Evolutionary conservation across 2,113 vertebrate genomes (phyloP), one percentile per base, ranked within the genome.

Genomic region (Pelusios castaneus): DNA sequence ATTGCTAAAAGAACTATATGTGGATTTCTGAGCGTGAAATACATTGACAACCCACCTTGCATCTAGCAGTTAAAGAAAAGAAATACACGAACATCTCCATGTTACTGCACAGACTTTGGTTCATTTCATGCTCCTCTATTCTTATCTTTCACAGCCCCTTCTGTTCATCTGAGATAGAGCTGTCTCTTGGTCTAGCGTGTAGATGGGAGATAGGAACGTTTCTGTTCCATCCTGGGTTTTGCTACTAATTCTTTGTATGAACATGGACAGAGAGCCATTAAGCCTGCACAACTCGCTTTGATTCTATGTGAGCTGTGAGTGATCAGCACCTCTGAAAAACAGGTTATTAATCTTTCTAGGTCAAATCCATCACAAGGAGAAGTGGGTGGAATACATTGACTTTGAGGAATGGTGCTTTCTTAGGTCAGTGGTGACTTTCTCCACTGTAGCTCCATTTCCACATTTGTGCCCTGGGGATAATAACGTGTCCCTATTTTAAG

Each of bases 211-310:
- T 38, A 75, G 41, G 70, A 27, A 43, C 41, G 43, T 6, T 67
- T 81, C 85, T 41, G 17, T 38, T 55, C 55, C 25, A 80, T n/a
- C 10, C 31, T 8, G 19, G 13, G 25, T 67, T 52, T 55, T 38
- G 70, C 91, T 85, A 60, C 52, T 80, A 92, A 97, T 94, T 89
- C 89, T 84, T 49, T 31, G 54, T 12, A 70, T 0, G 11, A 91
- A 38, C 92, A 87, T 13, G 3, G 10, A 0, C 47, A 79, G 10
- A 47, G 47, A 47, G 47, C 7, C 47, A 47, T 80, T 77, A 85
- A 89, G 77, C 88, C 93, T 90, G 51, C 92, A 88, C 81, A 67
- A 67, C 88, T 95, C 93, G 91, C 94, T 93, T 88, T 91, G 94
- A 96, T 91, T 88, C 91, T 63, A 92, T 10, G 85, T 84, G 84